Evolutionary conservation across 2,888 invertebrate species (phyloP), one percentile per base, ranked within the genome.

Genomic region (Athetis lepigone): DNA sequence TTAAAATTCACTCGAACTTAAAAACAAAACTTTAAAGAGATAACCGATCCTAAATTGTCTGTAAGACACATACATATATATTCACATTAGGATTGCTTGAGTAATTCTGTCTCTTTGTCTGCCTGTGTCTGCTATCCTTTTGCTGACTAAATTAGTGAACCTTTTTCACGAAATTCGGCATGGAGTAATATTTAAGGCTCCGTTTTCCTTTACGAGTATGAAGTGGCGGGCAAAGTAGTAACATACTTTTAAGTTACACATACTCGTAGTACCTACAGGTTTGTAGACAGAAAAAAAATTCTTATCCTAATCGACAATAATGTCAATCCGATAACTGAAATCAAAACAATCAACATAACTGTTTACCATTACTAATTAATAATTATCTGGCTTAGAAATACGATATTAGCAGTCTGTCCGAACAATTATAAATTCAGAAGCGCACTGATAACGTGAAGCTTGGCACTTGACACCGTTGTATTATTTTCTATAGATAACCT

Each of bases 401-500:
- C n/a, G 1, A 19, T 45, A 66, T 66, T 65, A n/a, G n/a, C 18
- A 16, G 29, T 16, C n/a, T 6, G 16, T 52, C 27, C 43, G 33
- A 46, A 6, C 46, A 40, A 40, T 42, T 51, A 54, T 64, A 56
- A 59, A 63, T 65, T 63, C 43, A 64, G 50, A 52, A 60, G 43
- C 40, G 37, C 16, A 47, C 16, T 55, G 70, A 62, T 72, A 74
- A 66, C 63, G 49, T 59, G 45, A 56, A 69, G 43, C 54, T 63
- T 52, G 67, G 27, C 64, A 67, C 71, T 72, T 75, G 71, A 69
- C 75, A 68, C 57, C 50, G 56, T 65, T 79, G 52, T 46, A 75
- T 59, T 56, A 70, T 65, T 51, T 45, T 66, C 58, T 61, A 57
- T 55, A 54, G 77, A 66, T 79, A 79, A 76, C 77, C 74, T 63